Percentiles rank a stretch among this genome's conserved stretches.
phyloP scores from a whole-genome alignment of 2,888 invertebrate species.

The Mesorhabditis spiculigera region DNA sequence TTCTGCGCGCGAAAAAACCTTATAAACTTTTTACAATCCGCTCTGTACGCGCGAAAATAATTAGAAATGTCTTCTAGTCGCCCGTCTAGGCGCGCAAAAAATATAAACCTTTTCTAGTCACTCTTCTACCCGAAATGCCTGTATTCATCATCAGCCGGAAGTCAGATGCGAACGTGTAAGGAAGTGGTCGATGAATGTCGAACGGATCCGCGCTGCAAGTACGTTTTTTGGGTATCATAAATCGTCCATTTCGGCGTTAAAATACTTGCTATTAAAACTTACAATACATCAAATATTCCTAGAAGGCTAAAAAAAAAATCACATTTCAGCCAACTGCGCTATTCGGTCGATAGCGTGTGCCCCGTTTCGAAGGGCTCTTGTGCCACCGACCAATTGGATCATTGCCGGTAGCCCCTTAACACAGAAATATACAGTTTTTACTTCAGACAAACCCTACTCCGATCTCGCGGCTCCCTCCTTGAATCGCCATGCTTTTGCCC shows the following conservation, averaged over 20 bases:
- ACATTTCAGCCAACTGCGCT: not conserved
- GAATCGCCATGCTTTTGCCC: slow-evolving; percentile 52
- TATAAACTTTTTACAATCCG: too few species aligned
- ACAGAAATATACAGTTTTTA: slow-evolving; percentile 9
- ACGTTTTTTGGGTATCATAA: not conserved
- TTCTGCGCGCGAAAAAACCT: too few species aligned
- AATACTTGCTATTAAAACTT: not conserved
- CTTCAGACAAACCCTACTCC: not conserved
- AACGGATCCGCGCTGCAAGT: slow-evolving; percentile 37
- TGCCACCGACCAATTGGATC: slow-evolving; percentile 19
- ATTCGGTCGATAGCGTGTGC: slow-evolving; percentile 15
- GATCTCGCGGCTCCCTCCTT: slow-evolving; percentile 46
- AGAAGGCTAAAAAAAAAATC: not conserved
- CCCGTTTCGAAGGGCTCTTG: slow-evolving; percentile 31
- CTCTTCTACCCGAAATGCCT: slow-evolving; percentile 50
- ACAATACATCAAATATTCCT: not conserved
- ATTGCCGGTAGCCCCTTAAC: slow-evolving; percentile 26
- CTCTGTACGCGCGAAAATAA: not conserved
- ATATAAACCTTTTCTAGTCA: too few species aligned
- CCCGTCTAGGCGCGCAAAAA: too few species aligned
- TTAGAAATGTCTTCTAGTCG: not conserved
- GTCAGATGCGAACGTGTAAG: slow-evolving; percentile 27
- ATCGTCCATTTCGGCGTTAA: not conserved
- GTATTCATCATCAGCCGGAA: slow-evolving; percentile 23
- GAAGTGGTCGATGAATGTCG: slow-evolving; percentile 37